A percentile compares a stretch with the other conserved stretches of the same genome.
Conservation (phyloP, 2,797 vertebrate genomes). For the Hylomyscus alleni region DNA sequence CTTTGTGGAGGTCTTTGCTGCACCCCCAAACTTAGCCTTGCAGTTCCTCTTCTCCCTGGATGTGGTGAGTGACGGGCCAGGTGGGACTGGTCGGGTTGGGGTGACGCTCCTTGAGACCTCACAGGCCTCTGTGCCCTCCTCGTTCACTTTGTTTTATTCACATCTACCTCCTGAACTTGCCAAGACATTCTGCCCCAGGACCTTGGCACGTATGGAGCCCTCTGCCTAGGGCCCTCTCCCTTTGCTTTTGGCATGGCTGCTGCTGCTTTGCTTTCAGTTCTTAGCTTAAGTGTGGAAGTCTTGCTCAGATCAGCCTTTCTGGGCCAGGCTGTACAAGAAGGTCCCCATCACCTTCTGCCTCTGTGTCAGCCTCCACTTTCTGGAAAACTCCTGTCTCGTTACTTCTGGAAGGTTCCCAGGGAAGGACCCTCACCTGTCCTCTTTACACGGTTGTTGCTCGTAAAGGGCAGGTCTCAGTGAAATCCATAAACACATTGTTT, state of each 20-base stretch:
- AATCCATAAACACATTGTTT: not conserved
- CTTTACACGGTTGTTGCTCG: not conserved
- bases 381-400: not conserved
- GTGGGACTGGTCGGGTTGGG: not conserved
- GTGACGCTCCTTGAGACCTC: accelerated
- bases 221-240: not conserved
- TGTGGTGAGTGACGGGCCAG: conserved; percentile 71
- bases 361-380: not conserved
- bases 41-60: conserved; percentile 79
- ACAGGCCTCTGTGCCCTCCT: not conserved
- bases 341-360: not conserved
- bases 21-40: conserved; percentile 66
- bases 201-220: not conserved
- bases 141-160: not conserved
- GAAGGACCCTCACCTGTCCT: not conserved
- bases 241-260: not conserved
- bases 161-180: not conserved
- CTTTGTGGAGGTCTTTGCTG: conserved; percentile 67
- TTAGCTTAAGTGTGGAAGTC: not conserved
- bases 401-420: not conserved
- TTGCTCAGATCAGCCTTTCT: not conserved
- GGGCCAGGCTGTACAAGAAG: not conserved
- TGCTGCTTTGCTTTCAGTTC: not conserved
- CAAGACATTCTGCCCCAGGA: not conserved
- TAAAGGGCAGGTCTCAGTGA: not conserved